Percentiles rank a stretch among this genome's conserved stretches.
phyloP scores from a whole-genome alignment of 2,888 invertebrate species.

The Xylocampa areola region DNA sequence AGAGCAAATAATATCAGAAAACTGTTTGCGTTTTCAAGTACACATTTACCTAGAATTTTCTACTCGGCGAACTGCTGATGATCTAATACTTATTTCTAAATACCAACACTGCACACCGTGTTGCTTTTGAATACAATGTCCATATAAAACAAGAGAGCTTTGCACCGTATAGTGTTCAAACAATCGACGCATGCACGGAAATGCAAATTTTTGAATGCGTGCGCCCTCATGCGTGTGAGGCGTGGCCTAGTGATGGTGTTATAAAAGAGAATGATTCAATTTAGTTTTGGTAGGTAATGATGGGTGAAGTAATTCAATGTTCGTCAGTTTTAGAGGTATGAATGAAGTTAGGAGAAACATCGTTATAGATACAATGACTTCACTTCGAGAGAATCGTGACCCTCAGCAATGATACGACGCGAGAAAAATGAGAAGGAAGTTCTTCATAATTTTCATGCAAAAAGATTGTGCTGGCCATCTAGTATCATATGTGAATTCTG shows the following conservation, averaged over 20 bases:
- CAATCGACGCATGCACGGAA: constrained; percentile 69
- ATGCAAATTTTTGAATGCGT: constrained; percentile 70
- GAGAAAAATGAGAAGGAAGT: no score
- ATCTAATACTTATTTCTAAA: constrained; percentile 4
- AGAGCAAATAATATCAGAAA: no score
- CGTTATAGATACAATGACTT: no score
- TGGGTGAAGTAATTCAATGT: neutral
- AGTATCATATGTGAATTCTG: no score
- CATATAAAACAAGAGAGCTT: constrained; percentile 28
- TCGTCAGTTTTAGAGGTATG: neutral
- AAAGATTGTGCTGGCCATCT: no score
- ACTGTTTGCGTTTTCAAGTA: no score
- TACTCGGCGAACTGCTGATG: no score
- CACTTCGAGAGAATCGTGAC: no score
- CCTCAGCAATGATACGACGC: no score
- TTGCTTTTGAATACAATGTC: constrained; percentile 22
- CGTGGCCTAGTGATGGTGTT: constrained; percentile 46
- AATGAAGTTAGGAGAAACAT: neutral
- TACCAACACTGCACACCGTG: constrained; percentile 9
- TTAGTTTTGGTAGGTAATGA: constrained; percentile 28
- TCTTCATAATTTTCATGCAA: no score
- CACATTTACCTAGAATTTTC: no score
- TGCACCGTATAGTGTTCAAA: constrained; percentile 58
- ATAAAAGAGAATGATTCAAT: constrained; percentile 43
- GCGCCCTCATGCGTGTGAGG: constrained; percentile 59